These are phyloP conservation scores for Calcarius ornatus DNA, from an alignment of 2,113 vertebrate species.

Conservation along the genomic window DNA sequence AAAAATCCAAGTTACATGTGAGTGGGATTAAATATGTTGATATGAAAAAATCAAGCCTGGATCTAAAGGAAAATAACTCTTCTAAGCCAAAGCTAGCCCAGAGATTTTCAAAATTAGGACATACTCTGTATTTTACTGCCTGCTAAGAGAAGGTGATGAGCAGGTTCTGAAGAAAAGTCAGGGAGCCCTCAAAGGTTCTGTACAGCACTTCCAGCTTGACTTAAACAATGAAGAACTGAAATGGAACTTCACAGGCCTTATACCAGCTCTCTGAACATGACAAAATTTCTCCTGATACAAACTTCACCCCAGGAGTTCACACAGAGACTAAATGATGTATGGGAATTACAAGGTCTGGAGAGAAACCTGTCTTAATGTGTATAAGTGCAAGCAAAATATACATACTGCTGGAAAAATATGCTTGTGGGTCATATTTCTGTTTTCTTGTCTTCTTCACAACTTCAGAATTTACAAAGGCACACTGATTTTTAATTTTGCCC, in stretches of 20 bases:
- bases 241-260: not conserved
- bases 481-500: not conserved
- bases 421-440: not conserved
- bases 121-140: not conserved
- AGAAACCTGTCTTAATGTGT: not conserved
- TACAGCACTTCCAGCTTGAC: not conserved
- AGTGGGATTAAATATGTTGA: slow-evolving; percentile 29
- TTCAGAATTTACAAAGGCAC: not conserved
- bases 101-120: not conserved
- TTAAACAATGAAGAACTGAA: not conserved
- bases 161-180: not conserved
- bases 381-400: not conserved
- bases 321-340: not conserved
- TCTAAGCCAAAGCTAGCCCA: not conserved
- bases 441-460: not conserved
- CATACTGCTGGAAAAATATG: not conserved
- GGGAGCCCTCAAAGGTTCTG: not conserved
- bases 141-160: not conserved
- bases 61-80: not conserved
- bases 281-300: not conserved
- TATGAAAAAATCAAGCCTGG: not conserved
- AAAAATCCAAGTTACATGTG: slow-evolving; percentile 67
- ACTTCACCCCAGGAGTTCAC: not conserved
- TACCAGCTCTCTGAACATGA: not conserved
- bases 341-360: not conserved